phyloP scores from a whole-genome alignment of 2,888 invertebrate species.

The Brenthis daphne region DNA sequence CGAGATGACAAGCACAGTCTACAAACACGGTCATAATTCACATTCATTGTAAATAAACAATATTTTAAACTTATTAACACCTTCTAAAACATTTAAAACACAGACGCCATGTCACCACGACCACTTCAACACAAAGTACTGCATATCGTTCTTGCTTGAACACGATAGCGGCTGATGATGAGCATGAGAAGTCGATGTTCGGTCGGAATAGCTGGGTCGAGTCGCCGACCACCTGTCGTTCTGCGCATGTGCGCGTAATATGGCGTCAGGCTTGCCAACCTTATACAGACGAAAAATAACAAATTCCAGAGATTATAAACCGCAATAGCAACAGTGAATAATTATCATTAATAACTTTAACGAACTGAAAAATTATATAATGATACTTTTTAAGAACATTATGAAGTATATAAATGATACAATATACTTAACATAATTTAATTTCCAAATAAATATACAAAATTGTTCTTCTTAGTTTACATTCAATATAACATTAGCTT shows the following conservation, averaged over 20 bases:
- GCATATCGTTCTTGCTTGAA: slow-evolving; percentile 79
- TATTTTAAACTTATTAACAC: slow-evolving; percentile 61
- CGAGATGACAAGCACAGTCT: slow-evolving; percentile 84
- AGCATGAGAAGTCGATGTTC: slow-evolving; percentile 82
- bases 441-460: too few relatives aligned
- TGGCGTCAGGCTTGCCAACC: slow-evolving; percentile 70
- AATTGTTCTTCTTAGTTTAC: too few relatives aligned
- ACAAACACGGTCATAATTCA: slow-evolving; percentile 82
- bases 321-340: neutral
- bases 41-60: slow-evolving; percentile 80
- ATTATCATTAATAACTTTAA: too few relatives aligned
- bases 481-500: too few relatives aligned
- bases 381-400: neutral
- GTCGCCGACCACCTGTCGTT: slow-evolving; percentile 82
- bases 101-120: slow-evolving; percentile 81
- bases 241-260: slow-evolving; percentile 82
- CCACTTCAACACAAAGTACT: slow-evolving; percentile 81
- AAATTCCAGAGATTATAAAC: slow-evolving; percentile 57
- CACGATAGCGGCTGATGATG: slow-evolving; percentile 83
- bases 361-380: too few relatives aligned
- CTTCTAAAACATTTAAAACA: slow-evolving; percentile 66
- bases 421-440: neutral
- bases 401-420: neutral
- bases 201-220: slow-evolving; percentile 77
- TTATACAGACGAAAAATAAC: slow-evolving; percentile 52